Evolutionary conservation across 2,113 vertebrate species (phyloP), one percentile per base, ranked within the genome.

Genomic region (Stigmatopora nigra): DNA sequence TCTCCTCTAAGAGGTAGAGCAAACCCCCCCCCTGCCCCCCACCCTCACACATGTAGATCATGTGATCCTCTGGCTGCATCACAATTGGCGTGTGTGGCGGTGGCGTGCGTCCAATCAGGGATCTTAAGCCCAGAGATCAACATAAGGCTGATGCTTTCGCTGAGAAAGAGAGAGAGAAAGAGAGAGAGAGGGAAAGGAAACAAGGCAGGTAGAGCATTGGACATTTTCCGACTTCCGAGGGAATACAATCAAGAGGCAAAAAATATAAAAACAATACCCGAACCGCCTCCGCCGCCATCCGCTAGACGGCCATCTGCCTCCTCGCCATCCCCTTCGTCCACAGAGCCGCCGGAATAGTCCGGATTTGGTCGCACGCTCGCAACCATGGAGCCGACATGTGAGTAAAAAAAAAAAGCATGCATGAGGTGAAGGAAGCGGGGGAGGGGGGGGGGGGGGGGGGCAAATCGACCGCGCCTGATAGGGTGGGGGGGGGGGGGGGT

Each of bases 71-170:
- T 77, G 65, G 73, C 81, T 55, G 77, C 53, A 61, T 67, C 78
- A 76, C 76, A 82, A 98, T 97, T 96, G 96, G 96, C 85, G 92
- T 78, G 61, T 84, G 82, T 67, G 59, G 70, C 79, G 61, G 12
- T 84, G 68, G 70, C 78, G 76, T 85, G 89, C 90, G 89, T 92
- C 91, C 96, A 95, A 97, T 96, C 89, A 82, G 86, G 84, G 78
- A 84, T 7, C 20, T 75, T 78, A 79, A 89, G 82, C 79, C 69
- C 89, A 85, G 81, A 86, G 88, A 93, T 91, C 93, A 92, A 94
- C 93, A 96, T 93, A 93, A 94, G 93, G 82, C 80, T 82, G 87
- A 90, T 88, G 86, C 88, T 89, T 81, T 87, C 74, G 38, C 38
- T 4, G 38, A 41, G 38, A 77, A 76, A 76, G 63, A 65, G 77